Percentiles rank a stretch among this genome's conserved stretches.
These are phyloP conservation scores for Lethenteron camtschaticum DNA, from an alignment of 2,113 vertebrate genomes.

Conservation along the genomic window DNA sequence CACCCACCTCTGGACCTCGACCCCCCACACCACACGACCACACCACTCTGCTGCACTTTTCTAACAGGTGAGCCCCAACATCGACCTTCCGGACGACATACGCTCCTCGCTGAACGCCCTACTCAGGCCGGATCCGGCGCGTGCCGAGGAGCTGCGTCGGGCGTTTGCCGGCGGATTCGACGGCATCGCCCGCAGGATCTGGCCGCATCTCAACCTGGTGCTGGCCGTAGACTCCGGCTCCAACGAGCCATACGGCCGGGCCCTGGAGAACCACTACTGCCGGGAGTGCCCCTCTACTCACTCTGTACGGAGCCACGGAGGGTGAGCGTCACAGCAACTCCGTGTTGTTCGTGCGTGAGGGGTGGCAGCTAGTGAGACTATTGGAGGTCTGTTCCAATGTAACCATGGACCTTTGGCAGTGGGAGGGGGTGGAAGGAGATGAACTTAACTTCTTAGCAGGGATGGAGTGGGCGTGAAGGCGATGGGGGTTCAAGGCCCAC, in stretches of 20 bases:
- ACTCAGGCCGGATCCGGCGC: constrained; percentile 21
- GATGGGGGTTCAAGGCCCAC: background rate
- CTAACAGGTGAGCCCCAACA: constrained; percentile 16
- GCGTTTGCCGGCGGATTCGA: constrained; percentile 31
- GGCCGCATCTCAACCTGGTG: constrained; percentile 50
- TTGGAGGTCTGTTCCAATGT: no score
- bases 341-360: no score
- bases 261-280: constrained; percentile 35
- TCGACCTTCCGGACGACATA: constrained; percentile 21
- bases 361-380: no score
- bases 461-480: background rate
- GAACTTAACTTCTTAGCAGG: background rate
- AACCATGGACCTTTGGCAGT: no score
- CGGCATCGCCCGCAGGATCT: constrained; percentile 41
- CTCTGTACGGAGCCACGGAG: constrained; percentile 43
- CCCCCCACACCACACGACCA: no score
- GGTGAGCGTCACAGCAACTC: constrained; percentile 20
- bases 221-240: constrained; percentile 40
- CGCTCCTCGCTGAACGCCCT: constrained; percentile 20
- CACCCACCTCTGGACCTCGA: no score
- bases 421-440: no score
- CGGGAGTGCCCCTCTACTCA: constrained; percentile 45
- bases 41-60: no score
- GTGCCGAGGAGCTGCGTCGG: constrained; percentile 27
- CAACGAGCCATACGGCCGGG: constrained; percentile 28